Conservation (phyloP, 1,140 invertebrate species). For the Diploscapter pachys region DNA sequence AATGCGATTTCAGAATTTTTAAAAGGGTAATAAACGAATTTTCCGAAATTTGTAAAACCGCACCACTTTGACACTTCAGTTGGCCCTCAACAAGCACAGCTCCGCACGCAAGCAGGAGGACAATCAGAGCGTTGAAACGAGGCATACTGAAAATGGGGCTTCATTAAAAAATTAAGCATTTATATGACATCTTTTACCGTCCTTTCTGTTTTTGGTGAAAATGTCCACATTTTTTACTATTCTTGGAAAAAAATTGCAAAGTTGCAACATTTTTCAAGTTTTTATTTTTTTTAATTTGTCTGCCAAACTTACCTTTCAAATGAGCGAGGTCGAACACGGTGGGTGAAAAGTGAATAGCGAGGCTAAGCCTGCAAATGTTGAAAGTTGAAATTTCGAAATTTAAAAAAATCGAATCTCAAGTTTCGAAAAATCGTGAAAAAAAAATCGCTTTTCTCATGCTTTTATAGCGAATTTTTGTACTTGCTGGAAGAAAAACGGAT, state of each 20-base stretch:
- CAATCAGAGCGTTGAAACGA: too few species aligned
- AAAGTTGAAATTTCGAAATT: background rate
- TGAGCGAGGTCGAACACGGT: too few species aligned
- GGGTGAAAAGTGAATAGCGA: background rate
- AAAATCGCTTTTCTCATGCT: too few species aligned
- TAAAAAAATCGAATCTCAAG: background rate
- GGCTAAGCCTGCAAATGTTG: background rate
- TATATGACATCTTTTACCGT: background rate
- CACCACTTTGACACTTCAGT: too few species aligned
- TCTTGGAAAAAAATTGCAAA: background rate
- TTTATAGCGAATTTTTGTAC: too few species aligned
- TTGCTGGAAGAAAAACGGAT: too few species aligned
- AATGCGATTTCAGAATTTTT: too few species aligned
- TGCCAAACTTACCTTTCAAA: background rate
- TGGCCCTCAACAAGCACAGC: too few species aligned
- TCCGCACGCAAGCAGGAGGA: too few species aligned
- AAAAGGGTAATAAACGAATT: too few species aligned
- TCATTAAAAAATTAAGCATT: constrained; percentile 4
- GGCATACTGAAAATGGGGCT: too few species aligned
- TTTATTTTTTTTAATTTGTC: constrained; percentile 1
- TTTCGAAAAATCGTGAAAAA: background rate
- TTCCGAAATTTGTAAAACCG: too few species aligned
- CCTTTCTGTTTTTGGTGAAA: constrained; percentile 4
- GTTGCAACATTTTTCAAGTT: background rate
- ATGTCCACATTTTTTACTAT: background rate